Evolutionary conservation across 2,888 invertebrate genomes (phyloP).

Genomic region (Idaea aversata): DNA sequence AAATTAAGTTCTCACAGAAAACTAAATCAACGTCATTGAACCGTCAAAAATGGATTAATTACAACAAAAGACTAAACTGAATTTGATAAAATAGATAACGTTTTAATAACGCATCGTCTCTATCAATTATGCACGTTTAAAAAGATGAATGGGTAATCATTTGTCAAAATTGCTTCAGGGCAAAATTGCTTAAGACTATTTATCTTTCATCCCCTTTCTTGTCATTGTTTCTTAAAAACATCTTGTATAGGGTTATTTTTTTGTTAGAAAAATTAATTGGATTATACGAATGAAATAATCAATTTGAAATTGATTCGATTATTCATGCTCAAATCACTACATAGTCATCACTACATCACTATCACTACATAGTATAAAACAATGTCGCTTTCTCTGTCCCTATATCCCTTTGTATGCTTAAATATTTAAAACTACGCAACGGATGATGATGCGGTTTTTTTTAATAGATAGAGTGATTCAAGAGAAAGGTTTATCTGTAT

Average conservation of each 20-base stretch:
- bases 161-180: constrained; percentile 53
- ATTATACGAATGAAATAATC: neutral
- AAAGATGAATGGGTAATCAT: constrained; percentile 62
- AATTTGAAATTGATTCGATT: neutral
- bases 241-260: neutral
- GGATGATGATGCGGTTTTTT: too few relatives aligned
- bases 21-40: constrained; percentile 46
- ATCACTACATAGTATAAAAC: too few relatives aligned
- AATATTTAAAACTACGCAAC: too few relatives aligned
- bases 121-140: constrained; percentile 66
- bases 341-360: too few relatives aligned
- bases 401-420: too few relatives aligned
- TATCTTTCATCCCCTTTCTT: neutral
- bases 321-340: neutral
- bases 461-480: too few relatives aligned
- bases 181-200: constrained; percentile 24
- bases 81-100: constrained; percentile 40
- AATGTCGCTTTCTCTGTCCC: too few relatives aligned
- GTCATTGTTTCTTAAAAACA: neutral
- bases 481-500: too few relatives aligned
- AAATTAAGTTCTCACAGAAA: constrained; percentile 50
- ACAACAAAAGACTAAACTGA: constrained; percentile 50
- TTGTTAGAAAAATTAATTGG: neutral
- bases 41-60: constrained; percentile 60
- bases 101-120: constrained; percentile 66